Base-by-base conservation (phyloP, 2,113 vertebrate species). In the Tragelaphus scriptus region DNA sequence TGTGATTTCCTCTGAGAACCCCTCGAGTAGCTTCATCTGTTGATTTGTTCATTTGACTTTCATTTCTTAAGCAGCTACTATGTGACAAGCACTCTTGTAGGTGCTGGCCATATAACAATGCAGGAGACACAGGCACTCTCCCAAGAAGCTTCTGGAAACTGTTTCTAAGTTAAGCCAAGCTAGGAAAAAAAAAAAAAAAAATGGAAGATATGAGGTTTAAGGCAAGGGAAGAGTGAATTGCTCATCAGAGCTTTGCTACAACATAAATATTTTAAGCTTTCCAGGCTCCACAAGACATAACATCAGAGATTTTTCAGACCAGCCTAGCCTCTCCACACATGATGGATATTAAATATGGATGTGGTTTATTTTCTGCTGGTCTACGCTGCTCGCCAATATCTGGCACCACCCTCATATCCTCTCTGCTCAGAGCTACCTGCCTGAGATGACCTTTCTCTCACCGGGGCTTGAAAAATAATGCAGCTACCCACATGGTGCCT, bases 141-240 rank as follows among this genome's bases (percentile, higher is more conserved):
- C n/a, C 36, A 79, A 36, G 58, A 85, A 90, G 23, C 36, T 95
- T 59, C 40, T 9, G 28, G 44, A 49, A 63, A 32, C 47, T 68
- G 47, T 84, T 96, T 91, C 91, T 53, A 91, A 80, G 32, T 90
- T 68, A 87, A 94, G 79, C 12, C n/a, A 96, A 94, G 40, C 7
- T 63, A 47, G 44, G 56, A 0, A 23, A 25, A 36, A 71, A 65
- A 36, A 71, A n/a, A n/a, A 65, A 36, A 63, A 68, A 30, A 32
- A 49, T 30, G 61, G 12, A 91, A 77, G 47, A 79, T 61, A 21
- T 65, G 21, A 91, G 5, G 71, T 81, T 56, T 44, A 95, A 94
- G 81, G 21, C 84, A 85, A 95, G 26, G 59, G 71, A 91, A 82
- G 44, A 90, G 26, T 17, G 36, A 81, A 8, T 47, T 0, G 0